Conservation (phyloP, 2,113 vertebrate genomes). For the Desmodus rotundus region DNA sequence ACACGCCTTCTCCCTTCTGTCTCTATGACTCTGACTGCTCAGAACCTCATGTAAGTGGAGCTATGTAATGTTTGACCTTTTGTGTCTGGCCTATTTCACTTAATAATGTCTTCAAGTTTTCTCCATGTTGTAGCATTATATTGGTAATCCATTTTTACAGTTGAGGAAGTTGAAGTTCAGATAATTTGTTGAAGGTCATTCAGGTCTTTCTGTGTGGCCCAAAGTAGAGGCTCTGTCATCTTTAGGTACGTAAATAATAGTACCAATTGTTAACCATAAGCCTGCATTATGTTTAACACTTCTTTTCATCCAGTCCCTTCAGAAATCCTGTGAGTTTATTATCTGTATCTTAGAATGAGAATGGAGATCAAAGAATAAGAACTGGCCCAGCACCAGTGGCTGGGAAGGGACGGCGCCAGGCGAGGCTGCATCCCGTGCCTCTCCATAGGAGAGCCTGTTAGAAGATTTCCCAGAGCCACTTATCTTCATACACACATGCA, state of each 20-base stretch:
- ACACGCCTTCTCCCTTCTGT: not conserved
- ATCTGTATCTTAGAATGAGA: not conserved
- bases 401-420: accelerated
- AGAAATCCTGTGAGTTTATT: not conserved
- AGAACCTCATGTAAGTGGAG: not conserved
- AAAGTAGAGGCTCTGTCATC: not conserved
- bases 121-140: accelerated
- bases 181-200: not conserved
- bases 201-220: not conserved
- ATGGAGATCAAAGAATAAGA: not conserved
- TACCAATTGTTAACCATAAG: not conserved
- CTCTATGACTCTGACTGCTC: not conserved
- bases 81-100: not conserved
- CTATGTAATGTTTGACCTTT: not conserved
- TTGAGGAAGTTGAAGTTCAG: not conserved
- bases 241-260: not conserved
- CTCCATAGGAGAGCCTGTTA: not conserved
- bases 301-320: not conserved
- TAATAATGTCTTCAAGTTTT: not conserved
- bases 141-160: not conserved
- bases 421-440: accelerated
- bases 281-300: not conserved
- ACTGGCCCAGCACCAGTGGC: no score
- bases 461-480: not conserved
- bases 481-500: not conserved